Conservation (phyloP, 2,797 vertebrate species). For the Onychomys leucogaster region DNA sequence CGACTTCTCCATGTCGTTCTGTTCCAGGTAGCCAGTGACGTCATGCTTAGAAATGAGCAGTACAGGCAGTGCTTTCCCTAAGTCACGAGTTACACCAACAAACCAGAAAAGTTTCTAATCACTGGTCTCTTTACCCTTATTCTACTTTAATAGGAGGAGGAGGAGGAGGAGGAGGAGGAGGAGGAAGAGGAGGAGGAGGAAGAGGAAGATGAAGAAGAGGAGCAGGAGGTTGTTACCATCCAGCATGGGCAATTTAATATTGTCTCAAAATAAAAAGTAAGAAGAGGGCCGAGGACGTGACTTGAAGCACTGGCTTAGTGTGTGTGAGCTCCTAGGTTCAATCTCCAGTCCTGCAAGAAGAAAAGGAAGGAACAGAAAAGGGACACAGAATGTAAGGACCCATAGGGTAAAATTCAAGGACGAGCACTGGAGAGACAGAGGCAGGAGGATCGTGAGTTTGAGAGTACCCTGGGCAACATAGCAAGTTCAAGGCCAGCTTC, state of each 20-base stretch:
- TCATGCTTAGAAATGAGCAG: neutral
- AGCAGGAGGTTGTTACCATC: neutral
- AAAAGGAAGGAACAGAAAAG: neutral
- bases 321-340: neutral
- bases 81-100: neutral
- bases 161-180: neutral
- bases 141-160: neutral
- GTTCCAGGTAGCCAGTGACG: neutral
- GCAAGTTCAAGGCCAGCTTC: neutral
- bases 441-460: neutral
- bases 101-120: neutral
- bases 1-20: neutral
- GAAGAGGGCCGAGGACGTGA: neutral
- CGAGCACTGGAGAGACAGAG: neutral
- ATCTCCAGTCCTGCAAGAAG: neutral
- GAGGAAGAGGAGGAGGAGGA: neutral
- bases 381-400: neutral
- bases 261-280: neutral
- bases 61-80: neutral
- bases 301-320: neutral
- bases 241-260: neutral
- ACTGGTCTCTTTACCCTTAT: neutral
- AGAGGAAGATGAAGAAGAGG: neutral
- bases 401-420: neutral
- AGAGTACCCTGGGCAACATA: neutral